Base-by-base conservation (phyloP, 2,888 invertebrate species). In the Acanthosepion pharaonis region DNA sequence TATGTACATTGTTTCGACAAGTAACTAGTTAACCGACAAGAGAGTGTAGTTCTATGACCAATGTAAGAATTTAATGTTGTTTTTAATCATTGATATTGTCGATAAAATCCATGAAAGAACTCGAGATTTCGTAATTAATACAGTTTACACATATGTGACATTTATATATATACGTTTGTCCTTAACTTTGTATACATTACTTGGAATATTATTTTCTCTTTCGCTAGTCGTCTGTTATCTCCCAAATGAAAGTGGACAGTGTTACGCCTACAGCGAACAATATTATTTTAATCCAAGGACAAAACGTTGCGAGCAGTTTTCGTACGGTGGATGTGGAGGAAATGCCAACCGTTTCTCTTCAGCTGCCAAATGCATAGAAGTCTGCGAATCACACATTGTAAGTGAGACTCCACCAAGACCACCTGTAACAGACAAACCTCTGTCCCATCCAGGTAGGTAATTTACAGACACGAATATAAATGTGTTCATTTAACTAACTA, bases 251-350 rank as follows among this genome's bases (percentile, higher is more conserved):
- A 95, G 95, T 42, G 97, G 97, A 18, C 95, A 94, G 6, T 97
- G 97, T 95, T 95, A 96, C 55, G 96, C 96, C 4, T 95, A 95
- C 48, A 95, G 96, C 25, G 95, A 95, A n/a, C 94, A 96, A 5
- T 97, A 95, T 95, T 96, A 95, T 5, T 98, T 98, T 97, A 98
- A 98, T 96, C 98, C 98, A 0, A 98, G 98, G 0, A 98, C 98
- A 92, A 98, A 98, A 96, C 98, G 98, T 51, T 97, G 97, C 95
- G 98, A 99, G 98, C 98, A 97, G 98, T 98, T 98, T 98, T 98
- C 98, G 98, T 98, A 97, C 93, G 98, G 99, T 93, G 99, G 99
- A 53, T 99, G 99, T 97, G 98, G 98, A 94, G 99, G 99, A 95
- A 99, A 99, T 97, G 98, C 96, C 92, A 97, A 97, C 95, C 96